Evolutionary conservation across 2,888 invertebrate genomes (phyloP).

Genomic region (Hyposoter dolosus): DNA sequence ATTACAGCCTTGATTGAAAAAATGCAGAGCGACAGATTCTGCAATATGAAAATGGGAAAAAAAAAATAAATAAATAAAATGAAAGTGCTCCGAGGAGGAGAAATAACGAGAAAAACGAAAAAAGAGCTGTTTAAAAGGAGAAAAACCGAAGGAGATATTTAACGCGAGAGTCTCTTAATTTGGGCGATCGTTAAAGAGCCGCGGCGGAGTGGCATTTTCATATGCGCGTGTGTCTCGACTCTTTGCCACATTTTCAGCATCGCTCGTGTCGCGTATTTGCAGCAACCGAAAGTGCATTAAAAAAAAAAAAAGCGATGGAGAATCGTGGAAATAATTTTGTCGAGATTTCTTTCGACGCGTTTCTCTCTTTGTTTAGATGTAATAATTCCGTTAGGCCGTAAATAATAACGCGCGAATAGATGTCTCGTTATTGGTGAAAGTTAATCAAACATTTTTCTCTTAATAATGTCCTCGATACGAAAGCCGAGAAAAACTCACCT

Average conservation of each 20-base stretch:
- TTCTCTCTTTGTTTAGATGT: neutral
- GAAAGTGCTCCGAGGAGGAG: neutral
- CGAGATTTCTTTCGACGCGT: neutral
- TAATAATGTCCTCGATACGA: constrained; percentile 8
- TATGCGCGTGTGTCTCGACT: constrained; percentile 22
- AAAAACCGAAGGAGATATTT: constrained; percentile 54
- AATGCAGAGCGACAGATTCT: neutral
- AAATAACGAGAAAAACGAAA: constrained; percentile 32
- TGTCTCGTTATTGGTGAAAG: constrained; percentile 7
- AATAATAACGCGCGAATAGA: neutral
- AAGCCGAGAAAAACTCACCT: neutral
- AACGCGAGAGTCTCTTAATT: constrained; percentile 68
- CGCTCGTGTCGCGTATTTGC: neutral
- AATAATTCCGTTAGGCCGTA: neutral
- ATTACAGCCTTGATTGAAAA: neutral
- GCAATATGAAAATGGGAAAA: neutral
- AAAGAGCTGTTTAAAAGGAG: neutral
- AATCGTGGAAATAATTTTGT: too few species aligned
- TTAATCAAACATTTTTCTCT: constrained; percentile 6
- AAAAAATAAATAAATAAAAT: neutral
- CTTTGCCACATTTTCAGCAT: neutral
- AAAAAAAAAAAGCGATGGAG: neutral
- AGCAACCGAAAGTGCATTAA: neutral
- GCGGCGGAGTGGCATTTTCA: constrained; percentile 59
- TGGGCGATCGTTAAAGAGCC: constrained; percentile 67